Percentiles rank a stretch among this genome's conserved stretches.
Conservation (phyloP, 2,888 invertebrate species). For the Tachina lurida region DNA sequence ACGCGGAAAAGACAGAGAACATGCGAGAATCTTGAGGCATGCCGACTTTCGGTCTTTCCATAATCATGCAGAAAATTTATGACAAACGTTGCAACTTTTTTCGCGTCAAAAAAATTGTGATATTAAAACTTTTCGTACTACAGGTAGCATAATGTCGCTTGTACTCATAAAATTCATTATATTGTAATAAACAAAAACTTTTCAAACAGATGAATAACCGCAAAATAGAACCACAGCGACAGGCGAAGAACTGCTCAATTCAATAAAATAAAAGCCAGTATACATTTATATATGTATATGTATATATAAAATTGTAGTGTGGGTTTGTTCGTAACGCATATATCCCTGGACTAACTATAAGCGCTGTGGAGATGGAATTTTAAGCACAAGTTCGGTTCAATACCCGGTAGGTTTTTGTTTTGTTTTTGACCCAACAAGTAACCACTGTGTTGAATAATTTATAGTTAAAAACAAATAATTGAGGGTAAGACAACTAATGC, state of each 20-base stretch:
- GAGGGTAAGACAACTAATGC: too few species aligned
- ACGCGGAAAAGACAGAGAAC: neutral
- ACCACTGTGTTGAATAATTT: too few species aligned
- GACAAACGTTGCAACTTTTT: constrained; percentile 70
- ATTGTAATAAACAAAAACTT: constrained; percentile 6
- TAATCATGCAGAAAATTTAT: constrained; percentile 76
- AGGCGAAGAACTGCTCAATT: neutral
- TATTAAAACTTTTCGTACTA: constrained; percentile 29
- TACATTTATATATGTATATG: too few species aligned
- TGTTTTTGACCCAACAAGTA: too few species aligned
- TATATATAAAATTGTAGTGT: too few species aligned
- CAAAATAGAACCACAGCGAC: neutral
- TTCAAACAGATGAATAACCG: neutral
- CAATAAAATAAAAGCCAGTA: too few species aligned
- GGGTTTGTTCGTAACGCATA: too few species aligned
- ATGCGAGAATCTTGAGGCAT: neutral
- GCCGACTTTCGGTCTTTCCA: constrained; percentile 44
- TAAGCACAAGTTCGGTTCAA: too few species aligned
- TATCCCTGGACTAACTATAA: too few species aligned
- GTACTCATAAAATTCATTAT: constrained; percentile 20
- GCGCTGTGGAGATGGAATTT: too few species aligned
- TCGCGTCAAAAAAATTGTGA: constrained; percentile 22
- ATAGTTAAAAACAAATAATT: too few species aligned
- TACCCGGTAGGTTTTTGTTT: too few species aligned
- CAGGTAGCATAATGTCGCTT: constrained; percentile 43